These are phyloP conservation scores for Leucophora obtusa DNA, from an alignment of 2,888 invertebrate species.

Conservation along the genomic window DNA sequence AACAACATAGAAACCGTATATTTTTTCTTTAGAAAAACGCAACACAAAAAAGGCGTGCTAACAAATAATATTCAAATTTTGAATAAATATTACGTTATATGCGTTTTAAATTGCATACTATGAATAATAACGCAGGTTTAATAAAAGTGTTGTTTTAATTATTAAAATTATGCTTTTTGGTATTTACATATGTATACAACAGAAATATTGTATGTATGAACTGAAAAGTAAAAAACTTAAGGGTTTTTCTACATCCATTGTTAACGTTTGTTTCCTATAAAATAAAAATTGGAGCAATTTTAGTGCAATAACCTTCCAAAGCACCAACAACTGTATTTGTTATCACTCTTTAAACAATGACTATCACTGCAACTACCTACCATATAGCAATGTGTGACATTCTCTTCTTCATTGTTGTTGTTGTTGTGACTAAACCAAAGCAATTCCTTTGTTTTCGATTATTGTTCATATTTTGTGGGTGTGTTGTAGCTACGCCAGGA, in stretches of 20 bases:
- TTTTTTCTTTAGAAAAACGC: not conserved
- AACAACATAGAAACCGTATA: not conserved
- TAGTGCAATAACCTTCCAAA: conserved; percentile 53
- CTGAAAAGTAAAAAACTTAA: not conserved
- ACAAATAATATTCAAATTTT: not conserved
- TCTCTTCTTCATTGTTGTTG: not conserved
- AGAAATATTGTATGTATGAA: not conserved
- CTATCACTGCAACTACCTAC: not conserved
- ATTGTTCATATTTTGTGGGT: conserved; percentile 15
- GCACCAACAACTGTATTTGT: not conserved
- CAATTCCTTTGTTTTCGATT: conserved; percentile 39
- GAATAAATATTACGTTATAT: not conserved
- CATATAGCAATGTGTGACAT: not conserved
- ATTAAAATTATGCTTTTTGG: not conserved
- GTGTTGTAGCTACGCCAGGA: not conserved
- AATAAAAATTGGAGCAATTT: conserved; percentile 46
- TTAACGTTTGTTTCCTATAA: conserved; percentile 20
- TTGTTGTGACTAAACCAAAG: conserved; percentile 33
- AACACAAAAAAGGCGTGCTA: not conserved
- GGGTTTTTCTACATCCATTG: not conserved
- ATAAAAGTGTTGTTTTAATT: not conserved
- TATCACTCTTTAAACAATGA: not conserved
- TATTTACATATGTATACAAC: no score
- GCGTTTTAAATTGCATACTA: not conserved
- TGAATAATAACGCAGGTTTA: not conserved